Base-by-base conservation (phyloP, 1,140 invertebrate species). In the Spodoptera litura region DNA sequence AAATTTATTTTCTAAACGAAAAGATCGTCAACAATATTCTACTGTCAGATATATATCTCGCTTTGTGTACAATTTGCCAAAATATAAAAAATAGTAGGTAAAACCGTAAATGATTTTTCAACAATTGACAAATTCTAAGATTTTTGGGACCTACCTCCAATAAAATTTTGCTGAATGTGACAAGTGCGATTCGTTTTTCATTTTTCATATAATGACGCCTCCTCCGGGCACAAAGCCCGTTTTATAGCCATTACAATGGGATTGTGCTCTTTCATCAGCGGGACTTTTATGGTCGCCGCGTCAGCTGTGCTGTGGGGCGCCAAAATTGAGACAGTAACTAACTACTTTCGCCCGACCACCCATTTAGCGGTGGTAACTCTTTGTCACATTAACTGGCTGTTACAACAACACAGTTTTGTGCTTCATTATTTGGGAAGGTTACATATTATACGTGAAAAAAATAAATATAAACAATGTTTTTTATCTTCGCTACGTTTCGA, bases 261-360 rank as follows among this genome's bases (percentile, higher is more conserved):
- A 93, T 93, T 94, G 92, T 94, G 85, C 89, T 90, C 92, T 92
- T 93, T 93, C 91, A 93, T 92, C 90, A 88, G 85, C 83, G 86
- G 85, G 81, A 87, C 89, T 92, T 92, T 92, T 93, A 93, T 91
- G 87, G 87, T 78, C 83, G 82, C 73, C 85, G 86, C 87, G 87
- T 90, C 90, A 90, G 89, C 88, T 92, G 91, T 66, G 71, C 64
- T 70, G 25, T 72, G 83, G 86, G 80, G 75, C 85, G 88, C 86
- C 86, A 88, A 91, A 92, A 91, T 93, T 92, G 90, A 92, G 91
- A 91, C 89, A 90, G 86, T 88, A 85, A 87, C 82, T 83, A 85
- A 83, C 78, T 81, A 81, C 81, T 83, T 81, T 84, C 81, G 56
- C 64, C 66, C 78, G 77, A 66, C 75, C 81, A 71, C 76, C 81